Evolutionary conservation across 2,113 vertebrate genomes (phyloP).

Genomic region (Leptodactylus fuscus): DNA sequence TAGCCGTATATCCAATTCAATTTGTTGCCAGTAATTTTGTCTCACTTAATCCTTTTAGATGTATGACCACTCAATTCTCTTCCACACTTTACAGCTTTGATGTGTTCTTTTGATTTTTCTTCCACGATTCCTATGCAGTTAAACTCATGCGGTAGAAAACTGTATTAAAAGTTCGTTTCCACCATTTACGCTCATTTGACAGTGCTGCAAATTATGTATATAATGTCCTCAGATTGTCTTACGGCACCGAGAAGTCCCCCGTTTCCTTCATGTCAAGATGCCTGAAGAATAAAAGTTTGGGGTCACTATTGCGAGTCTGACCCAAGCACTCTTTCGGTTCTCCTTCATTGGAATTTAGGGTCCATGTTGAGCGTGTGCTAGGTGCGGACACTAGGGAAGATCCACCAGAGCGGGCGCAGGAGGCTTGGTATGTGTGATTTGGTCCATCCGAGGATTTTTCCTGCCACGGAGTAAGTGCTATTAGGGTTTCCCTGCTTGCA

Average conservation of each 20-base stretch:
- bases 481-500: slow-evolving; percentile 74
- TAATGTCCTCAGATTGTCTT: not conserved
- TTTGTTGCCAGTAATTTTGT: not conserved
- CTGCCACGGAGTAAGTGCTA: slow-evolving; percentile 61
- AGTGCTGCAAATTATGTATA: not conserved
- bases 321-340: slow-evolving; percentile 45
- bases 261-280: slow-evolving; percentile 47
- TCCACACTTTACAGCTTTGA: not conserved
- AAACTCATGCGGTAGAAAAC: not conserved
- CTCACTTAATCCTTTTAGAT: not conserved
- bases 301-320: slow-evolving; percentile 12
- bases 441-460: slow-evolving; percentile 38
- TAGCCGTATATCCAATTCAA: not conserved
- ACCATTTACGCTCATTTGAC: no score
- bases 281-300: slow-evolving; percentile 59
- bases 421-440: slow-evolving; percentile 27
- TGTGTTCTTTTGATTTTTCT: not conserved
- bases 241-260: slow-evolving; percentile 13
- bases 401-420: slow-evolving; percentile 2
- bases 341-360: slow-evolving; percentile 54
- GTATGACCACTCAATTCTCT: not conserved
- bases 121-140: not conserved
- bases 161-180: no score
- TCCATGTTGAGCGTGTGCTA: slow-evolving; percentile 59
- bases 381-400: slow-evolving; percentile 35